These are phyloP conservation scores for Balearica regulorum DNA, from an alignment of 2,797 vertebrate genomes.

Conservation along the genomic window DNA sequence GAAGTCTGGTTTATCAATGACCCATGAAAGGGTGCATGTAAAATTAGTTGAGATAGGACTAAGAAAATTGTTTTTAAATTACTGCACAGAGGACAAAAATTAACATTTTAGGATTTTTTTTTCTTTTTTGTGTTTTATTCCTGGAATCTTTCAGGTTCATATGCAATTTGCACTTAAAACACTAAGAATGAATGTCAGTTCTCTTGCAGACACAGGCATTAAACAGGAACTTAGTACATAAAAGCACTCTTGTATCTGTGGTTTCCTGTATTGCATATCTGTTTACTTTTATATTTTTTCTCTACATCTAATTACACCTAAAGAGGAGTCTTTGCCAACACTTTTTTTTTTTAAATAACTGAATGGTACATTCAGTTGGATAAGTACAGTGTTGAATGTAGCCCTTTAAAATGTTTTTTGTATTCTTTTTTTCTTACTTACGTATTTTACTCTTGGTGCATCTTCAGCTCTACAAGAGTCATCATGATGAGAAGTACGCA, in stretches of 20 bases:
- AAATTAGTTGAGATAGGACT: neutral
- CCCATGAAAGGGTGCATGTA: neutral
- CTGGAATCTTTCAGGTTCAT: neutral
- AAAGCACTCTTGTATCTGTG: neutral
- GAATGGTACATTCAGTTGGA: neutral
- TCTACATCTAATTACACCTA: neutral
- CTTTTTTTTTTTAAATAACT: neutral
- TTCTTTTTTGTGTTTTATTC: neutral
- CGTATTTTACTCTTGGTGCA: neutral
- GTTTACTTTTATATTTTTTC: neutral
- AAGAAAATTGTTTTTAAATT: neutral
- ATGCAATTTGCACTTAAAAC: neutral
- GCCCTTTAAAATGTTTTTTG: constrained; percentile 14
- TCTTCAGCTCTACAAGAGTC: constrained; percentile 81
- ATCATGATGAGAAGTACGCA: constrained; percentile 79
- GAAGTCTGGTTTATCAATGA: neutral
- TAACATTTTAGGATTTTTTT: neutral
- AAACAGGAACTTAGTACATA: neutral
- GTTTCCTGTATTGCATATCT: neutral
- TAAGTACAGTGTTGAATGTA: neutral
- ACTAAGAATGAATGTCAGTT: neutral
- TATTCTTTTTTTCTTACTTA: constrained; percentile 20
- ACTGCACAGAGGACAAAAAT: neutral
- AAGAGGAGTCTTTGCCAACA: neutral
- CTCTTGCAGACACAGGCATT: neutral